Percentiles rank a stretch among this genome's conserved stretches.
These are phyloP conservation scores for Enteromius anoplus DNA, from an alignment of 2,797 vertebrate genomes.

Conservation along the genomic window DNA sequence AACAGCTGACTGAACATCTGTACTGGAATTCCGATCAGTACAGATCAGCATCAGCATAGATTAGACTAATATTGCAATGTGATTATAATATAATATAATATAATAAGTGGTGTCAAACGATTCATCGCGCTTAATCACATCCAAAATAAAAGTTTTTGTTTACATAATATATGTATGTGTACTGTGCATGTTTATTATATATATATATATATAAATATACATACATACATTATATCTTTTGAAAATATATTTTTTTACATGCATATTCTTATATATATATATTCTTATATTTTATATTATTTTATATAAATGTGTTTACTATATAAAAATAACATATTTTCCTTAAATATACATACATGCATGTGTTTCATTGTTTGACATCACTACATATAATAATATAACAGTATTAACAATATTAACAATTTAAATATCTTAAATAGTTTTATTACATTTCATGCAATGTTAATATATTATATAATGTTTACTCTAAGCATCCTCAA, in stretches of 20 bases:
- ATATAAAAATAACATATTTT: too few species aligned
- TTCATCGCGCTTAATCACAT: too few species aligned
- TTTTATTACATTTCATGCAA: not conserved
- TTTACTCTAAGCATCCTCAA: not conserved
- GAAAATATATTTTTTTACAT: too few species aligned
- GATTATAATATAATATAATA: not conserved
- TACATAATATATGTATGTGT: too few species aligned
- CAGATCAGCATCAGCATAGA: not conserved
- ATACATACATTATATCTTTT: too few species aligned
- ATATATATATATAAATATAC: not conserved
- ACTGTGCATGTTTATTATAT: not conserved
- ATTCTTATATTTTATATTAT: too few species aligned
- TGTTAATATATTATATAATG: not conserved
- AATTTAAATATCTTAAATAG: not conserved
- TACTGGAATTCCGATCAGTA: constrained; percentile 26
- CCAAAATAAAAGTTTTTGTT: too few species aligned
- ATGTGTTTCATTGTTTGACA: too few species aligned
- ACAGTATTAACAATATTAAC: not conserved
- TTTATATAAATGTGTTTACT: too few species aligned
- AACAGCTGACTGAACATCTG: constrained; percentile 42
- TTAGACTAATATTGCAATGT: not conserved
- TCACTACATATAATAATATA: not conserved
- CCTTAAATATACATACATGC: too few species aligned
- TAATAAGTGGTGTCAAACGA: too few species aligned
- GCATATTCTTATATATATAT: too few species aligned